A percentile compares a stretch with the other conserved stretches of the same genome.
These are phyloP conservation scores for Burhinus bistriatus DNA, from an alignment of 2,113 vertebrate species.

Conservation along the genomic window DNA sequence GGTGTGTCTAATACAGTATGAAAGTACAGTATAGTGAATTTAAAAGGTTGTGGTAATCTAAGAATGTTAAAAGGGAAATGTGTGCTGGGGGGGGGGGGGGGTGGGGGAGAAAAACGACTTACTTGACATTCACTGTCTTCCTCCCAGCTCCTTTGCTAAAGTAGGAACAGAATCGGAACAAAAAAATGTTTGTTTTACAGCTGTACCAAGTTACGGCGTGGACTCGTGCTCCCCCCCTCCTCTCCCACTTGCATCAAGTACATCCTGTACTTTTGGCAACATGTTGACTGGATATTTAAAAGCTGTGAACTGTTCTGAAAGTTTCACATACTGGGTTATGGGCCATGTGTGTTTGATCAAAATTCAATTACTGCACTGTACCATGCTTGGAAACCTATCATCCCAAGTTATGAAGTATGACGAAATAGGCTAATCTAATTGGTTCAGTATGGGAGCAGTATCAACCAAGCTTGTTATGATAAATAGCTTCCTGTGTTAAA, in stretches of 20 bases:
- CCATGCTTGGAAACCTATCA: slow-evolving; percentile 85
- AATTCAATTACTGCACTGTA: slow-evolving; percentile 89
- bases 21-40: slow-evolving; percentile 52
- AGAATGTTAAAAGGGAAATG: slow-evolving; percentile 56
- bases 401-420: slow-evolving; percentile 89
- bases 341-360: slow-evolving; percentile 94
- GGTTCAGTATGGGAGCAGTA: slow-evolving; percentile 90
- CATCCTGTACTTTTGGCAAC: slow-evolving; percentile 90
- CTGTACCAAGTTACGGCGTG: slow-evolving; percentile 78
- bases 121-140: slow-evolving; percentile 67
- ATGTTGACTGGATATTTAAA: slow-evolving; percentile 85
- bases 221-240: slow-evolving; percentile 65
- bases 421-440: slow-evolving; percentile 88
- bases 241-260: slow-evolving; percentile 76
- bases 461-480: slow-evolving; percentile 88
- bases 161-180: slow-evolving; percentile 74
- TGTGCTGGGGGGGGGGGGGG: slow-evolving; percentile 19
- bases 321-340: slow-evolving; percentile 85
- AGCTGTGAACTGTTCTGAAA: slow-evolving; percentile 85
- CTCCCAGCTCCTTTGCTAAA: slow-evolving; percentile 72
- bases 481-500: slow-evolving; percentile 91
- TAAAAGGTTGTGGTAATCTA: slow-evolving; percentile 49
- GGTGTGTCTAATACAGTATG: slow-evolving; percentile 29
- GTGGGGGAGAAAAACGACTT: slow-evolving; percentile 57
- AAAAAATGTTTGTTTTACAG: slow-evolving; percentile 85